phyloP scores from a whole-genome alignment of 2,797 vertebrate genomes.

The Sebastolobus altivelis region DNA sequence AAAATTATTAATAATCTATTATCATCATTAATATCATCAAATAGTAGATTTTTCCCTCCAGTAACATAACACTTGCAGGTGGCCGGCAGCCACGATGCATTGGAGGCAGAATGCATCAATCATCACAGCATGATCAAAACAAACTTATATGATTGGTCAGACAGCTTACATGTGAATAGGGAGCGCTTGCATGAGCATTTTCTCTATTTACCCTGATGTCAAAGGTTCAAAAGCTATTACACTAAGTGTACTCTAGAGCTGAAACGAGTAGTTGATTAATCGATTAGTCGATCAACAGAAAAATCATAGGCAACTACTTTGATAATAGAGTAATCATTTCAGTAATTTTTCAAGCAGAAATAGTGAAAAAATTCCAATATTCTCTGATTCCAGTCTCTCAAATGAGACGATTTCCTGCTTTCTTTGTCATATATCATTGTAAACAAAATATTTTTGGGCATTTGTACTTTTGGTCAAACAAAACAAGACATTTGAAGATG shows the following conservation, averaged over 20 bases:
- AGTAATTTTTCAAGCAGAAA: no score
- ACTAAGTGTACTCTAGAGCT: background rate
- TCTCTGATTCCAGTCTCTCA: background rate
- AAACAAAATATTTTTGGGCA: background rate
- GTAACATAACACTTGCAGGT: background rate
- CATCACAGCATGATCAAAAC: background rate
- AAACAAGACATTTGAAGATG: background rate
- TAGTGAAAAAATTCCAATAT: background rate
- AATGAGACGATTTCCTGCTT: background rate
- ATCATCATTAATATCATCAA: background rate
- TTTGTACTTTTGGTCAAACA: background rate
- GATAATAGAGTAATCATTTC: no score
- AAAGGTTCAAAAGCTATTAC: background rate
- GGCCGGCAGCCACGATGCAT: background rate
- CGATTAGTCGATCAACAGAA: no score
- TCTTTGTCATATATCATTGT: background rate
- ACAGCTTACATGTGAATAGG: background rate
- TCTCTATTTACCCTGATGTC: background rate
- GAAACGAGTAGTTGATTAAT: no score
- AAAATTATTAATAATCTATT: background rate
- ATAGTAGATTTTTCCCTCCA: background rate
- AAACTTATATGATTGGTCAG: background rate
- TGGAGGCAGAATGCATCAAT: background rate
- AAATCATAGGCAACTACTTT: no score
- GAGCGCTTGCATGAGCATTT: background rate